Base-by-base conservation (phyloP, 2,888 invertebrate species). In the Beris morrisii region DNA sequence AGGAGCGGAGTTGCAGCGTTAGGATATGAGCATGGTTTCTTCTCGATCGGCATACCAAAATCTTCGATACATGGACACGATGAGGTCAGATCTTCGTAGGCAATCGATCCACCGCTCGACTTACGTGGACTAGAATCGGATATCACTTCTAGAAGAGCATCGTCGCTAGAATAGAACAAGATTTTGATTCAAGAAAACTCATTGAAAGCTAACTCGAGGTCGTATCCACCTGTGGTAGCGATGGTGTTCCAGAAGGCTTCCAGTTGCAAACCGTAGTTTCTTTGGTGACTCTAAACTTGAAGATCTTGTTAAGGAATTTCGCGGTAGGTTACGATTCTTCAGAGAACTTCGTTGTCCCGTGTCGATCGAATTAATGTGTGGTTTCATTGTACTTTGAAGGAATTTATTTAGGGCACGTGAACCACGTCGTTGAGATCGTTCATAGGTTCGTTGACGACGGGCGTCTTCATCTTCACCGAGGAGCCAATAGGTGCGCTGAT, bases 201-300 rank as follows among this genome's bases (percentile, higher is more conserved):
- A 12, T 45, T 45, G 4, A 12, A 22, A 6, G 13, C 15, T 12
- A 45, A 46, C 44, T 58, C 30, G 4, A 5, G 30, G 50, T 61
- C 12, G 13, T 38, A 32, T 30, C 30, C 30, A 78, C 80, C 80
- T 79, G 69, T 81, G 80, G 73, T 79, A 80, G 3, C 81, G 78
- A 73, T 81, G 80, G 70, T 80, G 79, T 66, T 81, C 81, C 70
- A 89, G 78, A 69, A 87, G 84, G 73, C 85, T 87, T 13, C 88
- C 88, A 28, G 88, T 86, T 2, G 91, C 92, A 75, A 92, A 93
- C 69, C 93, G 83, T 67, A 93, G 80, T 73, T 90, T 88, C 78
- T 93, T 93, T 58, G 92, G 92, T 69, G 92, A 92, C 79, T 93
- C 92, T 74, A 91, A 84, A 77, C 92, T 92, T 72, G 90, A 88